These are phyloP conservation scores for Pogonocichla stellata DNA, from an alignment of 2,113 vertebrate species.

Conservation along the genomic window DNA sequence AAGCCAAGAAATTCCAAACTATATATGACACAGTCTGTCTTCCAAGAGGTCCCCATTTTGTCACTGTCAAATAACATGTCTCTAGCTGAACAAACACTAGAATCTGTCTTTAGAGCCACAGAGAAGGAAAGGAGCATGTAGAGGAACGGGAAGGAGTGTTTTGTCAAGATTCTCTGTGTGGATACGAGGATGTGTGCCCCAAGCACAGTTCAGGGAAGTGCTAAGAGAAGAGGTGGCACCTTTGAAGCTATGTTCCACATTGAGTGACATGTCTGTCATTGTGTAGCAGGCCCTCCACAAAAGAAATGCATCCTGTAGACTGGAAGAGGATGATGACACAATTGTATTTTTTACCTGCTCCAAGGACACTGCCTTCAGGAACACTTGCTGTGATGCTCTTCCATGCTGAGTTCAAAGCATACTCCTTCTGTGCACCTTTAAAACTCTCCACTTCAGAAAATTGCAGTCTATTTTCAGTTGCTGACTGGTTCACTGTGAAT, in stretches of 20 bases:
- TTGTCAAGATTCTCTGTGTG: neutral
- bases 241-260: fast-evolving
- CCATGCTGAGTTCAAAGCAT: neutral
- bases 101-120: neutral
- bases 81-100: neutral
- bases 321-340: neutral
- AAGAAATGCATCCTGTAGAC: neutral
- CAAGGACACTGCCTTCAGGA: neutral
- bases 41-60: neutral
- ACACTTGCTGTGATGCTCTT: neutral
- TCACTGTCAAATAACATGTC: fast-evolving
- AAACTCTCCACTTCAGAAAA: neutral
- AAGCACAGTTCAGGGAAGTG: neutral
- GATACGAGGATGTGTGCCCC: neutral
- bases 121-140: neutral
- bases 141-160: neutral
- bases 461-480: neutral
- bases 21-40: neutral
- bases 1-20: neutral
- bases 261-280: neutral
- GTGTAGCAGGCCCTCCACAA: neutral
- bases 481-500: neutral
- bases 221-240: neutral
- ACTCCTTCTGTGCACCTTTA: neutral
- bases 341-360: neutral